A percentile compares a stretch with the other conserved stretches of the same genome.
These are phyloP conservation scores for Polia nebulosa DNA, from an alignment of 2,888 invertebrate genomes.

Conservation along the genomic window DNA sequence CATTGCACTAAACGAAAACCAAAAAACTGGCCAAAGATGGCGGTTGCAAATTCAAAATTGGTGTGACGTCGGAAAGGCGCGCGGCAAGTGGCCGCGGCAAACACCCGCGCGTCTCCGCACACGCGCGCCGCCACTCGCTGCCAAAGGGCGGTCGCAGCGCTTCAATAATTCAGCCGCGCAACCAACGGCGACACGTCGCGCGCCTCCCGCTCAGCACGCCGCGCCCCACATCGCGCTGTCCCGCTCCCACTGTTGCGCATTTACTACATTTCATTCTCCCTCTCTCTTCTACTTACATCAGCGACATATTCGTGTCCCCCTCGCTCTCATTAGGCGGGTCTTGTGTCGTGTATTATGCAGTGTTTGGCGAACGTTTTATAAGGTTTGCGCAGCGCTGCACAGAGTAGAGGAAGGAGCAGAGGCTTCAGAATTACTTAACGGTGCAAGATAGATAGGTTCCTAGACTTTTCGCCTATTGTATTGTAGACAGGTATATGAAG, in stretches of 20 bases:
- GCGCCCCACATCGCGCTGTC: conserved; percentile 70
- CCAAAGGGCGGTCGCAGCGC: conserved; percentile 85
- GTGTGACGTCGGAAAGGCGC: conserved; percentile 86
- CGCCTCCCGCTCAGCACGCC: conserved; percentile 75
- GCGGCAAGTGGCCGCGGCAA: conserved; percentile 75
- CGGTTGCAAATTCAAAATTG: conserved; percentile 78
- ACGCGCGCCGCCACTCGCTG: conserved; percentile 76
- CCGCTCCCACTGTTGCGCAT: conserved; percentile 78
- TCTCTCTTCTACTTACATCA: conserved; percentile 59
- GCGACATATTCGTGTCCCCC: conserved; percentile 64
- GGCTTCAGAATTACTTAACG: conserved; percentile 47
- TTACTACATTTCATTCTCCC: conserved; percentile 68
- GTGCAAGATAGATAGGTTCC: background rate
- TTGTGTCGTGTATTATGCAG: conserved; percentile 85
- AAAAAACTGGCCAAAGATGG: conserved; percentile 75
- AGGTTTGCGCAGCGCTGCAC: conserved; percentile 82
- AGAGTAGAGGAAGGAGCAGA: conserved; percentile 78
- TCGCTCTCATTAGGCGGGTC: conserved; percentile 84
- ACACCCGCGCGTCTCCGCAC: conserved; percentile 62
- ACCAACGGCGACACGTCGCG: conserved; percentile 80
- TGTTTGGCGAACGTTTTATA: conserved; percentile 86
- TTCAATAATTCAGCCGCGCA: conserved; percentile 85
- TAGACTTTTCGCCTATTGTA: background rate
- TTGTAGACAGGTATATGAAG: background rate
- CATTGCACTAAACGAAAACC: conserved; percentile 75